Base-by-base conservation (phyloP, 2,113 vertebrate species). In the Parotia lawesii region DNA sequence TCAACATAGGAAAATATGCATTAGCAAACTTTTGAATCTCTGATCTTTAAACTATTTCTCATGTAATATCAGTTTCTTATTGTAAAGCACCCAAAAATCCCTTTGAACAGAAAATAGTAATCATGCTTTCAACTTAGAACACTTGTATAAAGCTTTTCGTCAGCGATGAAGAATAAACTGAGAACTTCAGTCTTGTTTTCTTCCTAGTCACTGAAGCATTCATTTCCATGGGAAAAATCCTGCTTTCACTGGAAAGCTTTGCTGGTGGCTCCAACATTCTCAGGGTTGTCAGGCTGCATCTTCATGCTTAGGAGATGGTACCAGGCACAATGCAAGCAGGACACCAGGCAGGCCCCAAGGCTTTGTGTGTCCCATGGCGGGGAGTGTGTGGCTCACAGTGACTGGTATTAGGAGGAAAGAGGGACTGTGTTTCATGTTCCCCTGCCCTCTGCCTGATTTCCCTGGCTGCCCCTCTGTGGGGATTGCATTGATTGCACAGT, bases 81-180 rank as follows among this genome's bases (percentile, higher is more conserved):
- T 94, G 87, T 97, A 90, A 95, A 96, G 62, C 65, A 83, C 93
- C 95, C 93, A 87, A 90, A 93, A 94, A 85, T 83, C 48, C 57
- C 95, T 96, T 96, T 93, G 96, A 97, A 92, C 87, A 96, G 92
- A 97, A 97, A 97, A 96, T 84, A 92, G 89, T 95, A 88, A 93
- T 91, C 72, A 40, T 92, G 80, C 94, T 94, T 97, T 96, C 82
- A 90, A 18, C 89, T 93, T 95, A 91, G 90, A 94, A 78, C 82
- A 44, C 88, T 88, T 88, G 69, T 81, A 25, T 96, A 93, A 96
- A 96, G 91, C 40, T 91, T 79, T 70, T 77, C 75, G 95, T 93
- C 90, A 31, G 60, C 81, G 90, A 95, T 85, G 8, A 62, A 60
- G 78, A 91, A 44, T 93, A 93, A 95, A 92, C 5, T 37, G 74